Base-by-base conservation (phyloP, 2,113 vertebrate species). In the Sinosuthora webbiana region DNA sequence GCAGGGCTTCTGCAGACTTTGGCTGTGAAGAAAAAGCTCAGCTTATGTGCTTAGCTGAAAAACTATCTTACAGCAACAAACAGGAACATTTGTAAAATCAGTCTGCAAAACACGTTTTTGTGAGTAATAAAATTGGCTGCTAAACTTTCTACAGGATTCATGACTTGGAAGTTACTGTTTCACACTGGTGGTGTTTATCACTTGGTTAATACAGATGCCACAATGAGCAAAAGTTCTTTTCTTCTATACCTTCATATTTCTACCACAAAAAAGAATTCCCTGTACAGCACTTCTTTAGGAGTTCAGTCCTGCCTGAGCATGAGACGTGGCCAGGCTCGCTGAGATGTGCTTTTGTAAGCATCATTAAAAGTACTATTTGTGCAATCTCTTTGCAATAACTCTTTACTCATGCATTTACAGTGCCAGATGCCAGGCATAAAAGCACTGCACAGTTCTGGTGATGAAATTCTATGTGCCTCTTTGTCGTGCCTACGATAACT, bases 341-440 rank as follows among this genome's bases (percentile, higher is more conserved):
- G 52, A 55, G 88, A 83, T 45, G 31, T 63, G 49, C 70, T 93
- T 91, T 78, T 91, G 83, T 56, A 95, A 95, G 68, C 73, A 86
- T 47, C 70, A 85, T 87, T 89, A 94, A 90, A 93, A 88, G 78
- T 44, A 62, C n/a, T 86, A 16, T 76, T 96, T 87, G 83, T 88
- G 68, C 84, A 96, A 90, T 86, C 71, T 86, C 79, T 69, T 71
- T 75, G 75, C 79, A 92, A 11, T 89, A 94, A 84, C 70, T 85
- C 87, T 81, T 94, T 83, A 70, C 84, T 93, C 84, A 80, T 45
- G 59, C 33, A 59, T 64, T 95, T 76, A 87, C 50, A 52, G 49
- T 83, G 84, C 81, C 89, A 89, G 77, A 84, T 89, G 89, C 87
- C 57, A 83, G 64, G 81, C 67, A 94, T 73, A 80, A 94, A 92